Conservation (phyloP, 2,888 invertebrate genomes). For the Cataglyphis altisquamis region DNA sequence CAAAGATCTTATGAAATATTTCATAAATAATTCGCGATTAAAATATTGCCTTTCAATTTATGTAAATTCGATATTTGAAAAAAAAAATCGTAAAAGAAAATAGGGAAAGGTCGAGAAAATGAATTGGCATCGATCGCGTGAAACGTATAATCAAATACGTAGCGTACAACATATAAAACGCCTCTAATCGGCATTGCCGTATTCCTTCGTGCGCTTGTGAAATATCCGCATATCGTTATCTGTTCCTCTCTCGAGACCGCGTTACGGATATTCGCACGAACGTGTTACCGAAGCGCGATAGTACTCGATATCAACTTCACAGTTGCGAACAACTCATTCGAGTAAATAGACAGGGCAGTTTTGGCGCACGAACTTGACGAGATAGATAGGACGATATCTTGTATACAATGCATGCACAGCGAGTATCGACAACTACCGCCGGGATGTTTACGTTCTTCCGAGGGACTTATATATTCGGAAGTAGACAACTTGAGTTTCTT, state of each 20-base stretch:
- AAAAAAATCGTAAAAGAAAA: constrained; percentile 4
- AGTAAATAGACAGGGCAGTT: constrained; percentile 35
- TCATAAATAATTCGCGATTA: background rate
- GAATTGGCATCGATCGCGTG: constrained; percentile 35
- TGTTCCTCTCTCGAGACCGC: constrained; percentile 27
- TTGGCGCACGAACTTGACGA: constrained; percentile 12
- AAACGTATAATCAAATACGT: constrained; percentile 29
- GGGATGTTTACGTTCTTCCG: constrained; percentile 14
- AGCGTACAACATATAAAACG: constrained; percentile 10
- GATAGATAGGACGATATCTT: background rate
- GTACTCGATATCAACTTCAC: constrained; percentile 40
- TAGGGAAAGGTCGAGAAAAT: constrained; percentile 13
- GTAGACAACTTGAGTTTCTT: background rate
- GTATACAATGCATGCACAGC: background rate
- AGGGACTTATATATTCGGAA: background rate
- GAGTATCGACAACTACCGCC: constrained; percentile 33
- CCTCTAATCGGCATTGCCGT: constrained; percentile 10
- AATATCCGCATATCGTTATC: constrained; percentile 42
- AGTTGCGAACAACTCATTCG: constrained; percentile 24
- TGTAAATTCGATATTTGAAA: constrained; percentile 1
- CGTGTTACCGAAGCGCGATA: constrained; percentile 26
- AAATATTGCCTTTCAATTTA: background rate
- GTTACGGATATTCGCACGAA: constrained; percentile 47
- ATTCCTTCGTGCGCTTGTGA: background rate
- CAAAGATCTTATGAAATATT: background rate